Conservation (phyloP, 92 coral and sea anemone genomes). For the Phenganax marumi region DNA sequence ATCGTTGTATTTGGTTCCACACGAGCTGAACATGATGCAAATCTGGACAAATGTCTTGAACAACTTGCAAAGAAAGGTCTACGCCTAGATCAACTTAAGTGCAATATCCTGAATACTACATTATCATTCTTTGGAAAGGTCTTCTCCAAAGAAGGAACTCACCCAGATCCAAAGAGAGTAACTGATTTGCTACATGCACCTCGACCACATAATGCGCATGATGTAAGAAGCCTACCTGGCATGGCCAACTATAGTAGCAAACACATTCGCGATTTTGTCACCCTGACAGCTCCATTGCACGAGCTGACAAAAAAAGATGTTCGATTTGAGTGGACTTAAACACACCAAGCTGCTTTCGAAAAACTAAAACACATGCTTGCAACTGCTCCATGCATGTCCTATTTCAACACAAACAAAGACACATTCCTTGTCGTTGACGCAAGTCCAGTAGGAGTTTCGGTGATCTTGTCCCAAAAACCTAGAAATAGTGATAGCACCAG, state of each 20-base stretch:
- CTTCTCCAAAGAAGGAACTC: neutral
- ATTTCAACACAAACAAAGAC: neutral
- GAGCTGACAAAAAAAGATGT: neutral
- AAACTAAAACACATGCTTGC: neutral
- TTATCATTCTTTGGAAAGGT: neutral
- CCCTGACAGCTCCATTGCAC: neutral
- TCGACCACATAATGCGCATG: neutral
- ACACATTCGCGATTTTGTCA: neutral
- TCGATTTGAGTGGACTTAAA: neutral
- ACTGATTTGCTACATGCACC: neutral
- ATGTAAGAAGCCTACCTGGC: slow-evolving; percentile 3
- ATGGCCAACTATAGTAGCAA: neutral
- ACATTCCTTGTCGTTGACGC: neutral
- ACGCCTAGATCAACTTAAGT: neutral
- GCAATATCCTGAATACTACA: neutral
- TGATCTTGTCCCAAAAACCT: neutral
- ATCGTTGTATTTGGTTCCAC: slow-evolving; percentile 11
- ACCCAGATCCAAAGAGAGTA: neutral
- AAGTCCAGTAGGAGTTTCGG: slow-evolving; percentile 1
- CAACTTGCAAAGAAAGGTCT: neutral
- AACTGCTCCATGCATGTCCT: neutral
- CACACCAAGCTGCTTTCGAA: neutral
- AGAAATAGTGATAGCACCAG: neutral
- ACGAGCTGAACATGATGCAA: slow-evolving; percentile 20
- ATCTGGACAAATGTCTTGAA: neutral